Conservation (phyloP, 1,140 invertebrate genomes). For the Aphelenchoides besseyi region DNA sequence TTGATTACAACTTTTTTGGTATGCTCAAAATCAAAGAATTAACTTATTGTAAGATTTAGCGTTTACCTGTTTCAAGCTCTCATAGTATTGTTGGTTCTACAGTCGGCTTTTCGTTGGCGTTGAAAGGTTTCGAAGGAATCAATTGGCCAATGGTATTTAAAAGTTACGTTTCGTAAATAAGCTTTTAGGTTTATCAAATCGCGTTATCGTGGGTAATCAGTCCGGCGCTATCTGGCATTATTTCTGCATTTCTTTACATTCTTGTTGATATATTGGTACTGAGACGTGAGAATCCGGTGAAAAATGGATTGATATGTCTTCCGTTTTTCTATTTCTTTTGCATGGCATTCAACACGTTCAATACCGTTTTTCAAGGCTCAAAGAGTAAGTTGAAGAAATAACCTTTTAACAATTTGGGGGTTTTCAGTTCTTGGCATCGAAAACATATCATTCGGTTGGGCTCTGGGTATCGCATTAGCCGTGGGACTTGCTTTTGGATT, state of each 20-base stretch:
- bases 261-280: conserved; percentile 78
- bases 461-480: conserved; percentile 71
- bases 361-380: conserved; percentile 83
- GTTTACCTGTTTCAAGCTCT: conserved; percentile 83
- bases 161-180: too few species aligned
- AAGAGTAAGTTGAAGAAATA: conserved; percentile 70
- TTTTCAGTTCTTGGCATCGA: conserved; percentile 79
- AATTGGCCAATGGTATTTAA: conserved; percentile 76
- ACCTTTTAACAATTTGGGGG: neutral
- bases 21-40: too few species aligned
- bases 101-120: conserved; percentile 86
- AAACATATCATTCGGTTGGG: conserved; percentile 79
- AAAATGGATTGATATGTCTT: conserved; percentile 75
- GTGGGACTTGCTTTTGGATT: conserved; percentile 72
- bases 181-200: too few species aligned
- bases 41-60: conserved; percentile 85
- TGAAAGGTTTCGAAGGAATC: conserved; percentile 78
- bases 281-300: conserved; percentile 73
- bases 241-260: conserved; percentile 78
- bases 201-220: conserved; percentile 92
- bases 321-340: conserved; percentile 88
- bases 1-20: too few species aligned
- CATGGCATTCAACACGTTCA: conserved; percentile 84
- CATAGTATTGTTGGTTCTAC: conserved; percentile 95
- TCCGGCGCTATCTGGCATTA: conserved; percentile 80